A percentile compares a stretch with the other conserved stretches of the same genome.
Conservation (phyloP, 92 coral and sea anemone genomes). For the Blastomussa wellsi region DNA sequence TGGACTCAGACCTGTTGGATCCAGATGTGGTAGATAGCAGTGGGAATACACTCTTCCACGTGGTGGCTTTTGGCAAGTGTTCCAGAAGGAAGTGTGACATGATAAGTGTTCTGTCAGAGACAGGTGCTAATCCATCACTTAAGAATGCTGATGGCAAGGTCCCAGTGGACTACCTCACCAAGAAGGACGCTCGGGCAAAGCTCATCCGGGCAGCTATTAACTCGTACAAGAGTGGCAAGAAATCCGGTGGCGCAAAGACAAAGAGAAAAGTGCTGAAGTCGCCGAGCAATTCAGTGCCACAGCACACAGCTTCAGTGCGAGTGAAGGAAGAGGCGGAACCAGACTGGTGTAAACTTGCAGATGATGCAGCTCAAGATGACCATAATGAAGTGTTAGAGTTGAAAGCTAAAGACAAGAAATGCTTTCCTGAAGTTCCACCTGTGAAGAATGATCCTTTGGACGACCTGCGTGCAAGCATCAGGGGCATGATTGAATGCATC, state of each 20-base stretch:
- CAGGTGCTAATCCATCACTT: constrained; percentile 54
- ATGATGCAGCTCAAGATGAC: constrained; percentile 23
- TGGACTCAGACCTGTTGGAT: constrained; percentile 54
- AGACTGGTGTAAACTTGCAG: constrained; percentile 37
- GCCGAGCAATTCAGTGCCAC: not conserved
- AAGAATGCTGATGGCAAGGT: constrained; percentile 56
- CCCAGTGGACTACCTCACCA: constrained; percentile 49
- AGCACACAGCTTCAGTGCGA: not conserved
- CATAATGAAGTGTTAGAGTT: not conserved
- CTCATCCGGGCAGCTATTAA: constrained; percentile 44
- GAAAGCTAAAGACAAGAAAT: constrained; percentile 24
- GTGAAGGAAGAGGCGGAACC: constrained; percentile 26
- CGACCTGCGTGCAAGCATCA: constrained; percentile 36
- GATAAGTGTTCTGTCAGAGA: constrained; percentile 34
- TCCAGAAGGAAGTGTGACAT: constrained; percentile 52
- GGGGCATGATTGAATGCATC: constrained; percentile 22
- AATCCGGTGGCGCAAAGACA: constrained; percentile 36
- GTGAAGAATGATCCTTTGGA: constrained; percentile 50
- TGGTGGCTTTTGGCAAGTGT: constrained; percentile 48
- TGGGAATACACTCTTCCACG: constrained; percentile 60
- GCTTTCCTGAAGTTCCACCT: not conserved
- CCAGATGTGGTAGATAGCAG: constrained; percentile 51
- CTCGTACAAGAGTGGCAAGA: constrained; percentile 44
- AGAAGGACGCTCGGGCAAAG: constrained; percentile 61
- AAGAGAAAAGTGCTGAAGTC: constrained; percentile 32